These are phyloP conservation scores for Sinonovacula constricta DNA, from an alignment of 1,140 invertebrate genomes.

Conservation along the genomic window DNA sequence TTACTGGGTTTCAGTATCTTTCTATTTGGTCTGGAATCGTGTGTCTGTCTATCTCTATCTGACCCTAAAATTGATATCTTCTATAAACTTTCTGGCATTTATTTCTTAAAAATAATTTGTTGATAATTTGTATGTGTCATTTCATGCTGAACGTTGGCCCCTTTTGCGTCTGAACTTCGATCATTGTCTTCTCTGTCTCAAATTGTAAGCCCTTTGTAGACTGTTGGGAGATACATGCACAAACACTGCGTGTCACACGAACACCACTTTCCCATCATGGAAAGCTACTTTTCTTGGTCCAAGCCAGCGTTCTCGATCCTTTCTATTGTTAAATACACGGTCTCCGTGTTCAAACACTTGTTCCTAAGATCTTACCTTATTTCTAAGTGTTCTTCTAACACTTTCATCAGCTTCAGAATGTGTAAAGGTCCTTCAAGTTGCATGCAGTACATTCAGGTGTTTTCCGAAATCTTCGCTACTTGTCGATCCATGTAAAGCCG, in stretches of 20 bases:
- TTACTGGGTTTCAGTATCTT: constrained; percentile 30
- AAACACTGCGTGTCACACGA: constrained; percentile 55
- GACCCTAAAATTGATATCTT: neutral
- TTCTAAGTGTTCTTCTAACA: constrained; percentile 34
- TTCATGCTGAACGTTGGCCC: constrained; percentile 1
- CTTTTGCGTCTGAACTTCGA: constrained; percentile 13
- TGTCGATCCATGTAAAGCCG: no score
- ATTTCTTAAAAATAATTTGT: constrained; percentile 23
- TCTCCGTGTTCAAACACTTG: constrained; percentile 52
- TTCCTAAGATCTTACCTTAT: constrained; percentile 52
- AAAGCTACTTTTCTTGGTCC: no score
- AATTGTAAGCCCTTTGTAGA: constrained; percentile 34
- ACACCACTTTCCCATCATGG: no score
- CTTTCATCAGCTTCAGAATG: no score
- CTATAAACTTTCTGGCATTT: neutral
- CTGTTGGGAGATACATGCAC: constrained; percentile 40
- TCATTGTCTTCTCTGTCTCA: constrained; percentile 28
- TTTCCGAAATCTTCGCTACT: constrained; percentile 43
- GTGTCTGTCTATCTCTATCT: constrained; percentile 9
- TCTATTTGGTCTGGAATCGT: constrained; percentile 10
- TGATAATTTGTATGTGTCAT: neutral
- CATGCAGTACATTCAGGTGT: no score
- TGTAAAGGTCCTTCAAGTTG: no score
- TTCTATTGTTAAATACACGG: constrained; percentile 51
- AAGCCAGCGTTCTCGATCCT: constrained; percentile 31